phyloP scores from a whole-genome alignment of 2,797 vertebrate species.

The Pseudochirops corinnae region DNA sequence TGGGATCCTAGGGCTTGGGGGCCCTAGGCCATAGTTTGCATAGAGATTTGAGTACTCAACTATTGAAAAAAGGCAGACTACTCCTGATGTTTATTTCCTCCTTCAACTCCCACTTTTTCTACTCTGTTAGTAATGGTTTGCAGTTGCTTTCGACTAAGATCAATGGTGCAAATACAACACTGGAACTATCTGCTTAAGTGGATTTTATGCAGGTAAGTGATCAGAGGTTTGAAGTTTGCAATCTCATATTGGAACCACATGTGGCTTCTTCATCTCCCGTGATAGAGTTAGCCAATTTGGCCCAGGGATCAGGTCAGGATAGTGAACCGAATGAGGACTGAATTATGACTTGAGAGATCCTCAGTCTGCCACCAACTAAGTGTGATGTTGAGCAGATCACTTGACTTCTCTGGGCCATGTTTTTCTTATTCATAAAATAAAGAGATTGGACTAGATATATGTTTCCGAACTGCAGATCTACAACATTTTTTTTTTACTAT shows the following conservation, averaged over 20 bases:
- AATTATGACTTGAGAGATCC: neutral
- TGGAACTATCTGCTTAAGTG: conserved; percentile 79
- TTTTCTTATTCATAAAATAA: neutral
- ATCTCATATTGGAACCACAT: conserved; percentile 81
- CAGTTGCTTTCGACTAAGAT: conserved; percentile 59
- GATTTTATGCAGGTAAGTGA: conserved; percentile 79
- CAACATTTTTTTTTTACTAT: neutral
- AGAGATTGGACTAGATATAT: neutral
- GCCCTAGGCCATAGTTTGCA: neutral
- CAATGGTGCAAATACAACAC: conserved; percentile 76
- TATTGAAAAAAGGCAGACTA: neutral
- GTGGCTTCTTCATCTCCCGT: conserved; percentile 82
- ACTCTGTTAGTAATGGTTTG: conserved; percentile 77
- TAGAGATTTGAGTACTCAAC: neutral
- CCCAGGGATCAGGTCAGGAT: neutral
- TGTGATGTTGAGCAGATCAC: neutral
- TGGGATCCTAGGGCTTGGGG: neutral
- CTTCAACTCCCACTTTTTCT: conserved; percentile 65
- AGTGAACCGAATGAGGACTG: neutral
- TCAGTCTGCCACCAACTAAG: neutral
- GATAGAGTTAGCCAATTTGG: conserved; percentile 44
- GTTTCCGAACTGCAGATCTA: neutral
- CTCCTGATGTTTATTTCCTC: neutral
- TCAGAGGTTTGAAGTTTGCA: conserved; percentile 80
- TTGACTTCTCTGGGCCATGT: neutral